Evolutionary conservation across 2,113 vertebrate genomes (phyloP), one percentile per base, ranked within the genome.

Genomic region (Tupaia tana): DNA sequence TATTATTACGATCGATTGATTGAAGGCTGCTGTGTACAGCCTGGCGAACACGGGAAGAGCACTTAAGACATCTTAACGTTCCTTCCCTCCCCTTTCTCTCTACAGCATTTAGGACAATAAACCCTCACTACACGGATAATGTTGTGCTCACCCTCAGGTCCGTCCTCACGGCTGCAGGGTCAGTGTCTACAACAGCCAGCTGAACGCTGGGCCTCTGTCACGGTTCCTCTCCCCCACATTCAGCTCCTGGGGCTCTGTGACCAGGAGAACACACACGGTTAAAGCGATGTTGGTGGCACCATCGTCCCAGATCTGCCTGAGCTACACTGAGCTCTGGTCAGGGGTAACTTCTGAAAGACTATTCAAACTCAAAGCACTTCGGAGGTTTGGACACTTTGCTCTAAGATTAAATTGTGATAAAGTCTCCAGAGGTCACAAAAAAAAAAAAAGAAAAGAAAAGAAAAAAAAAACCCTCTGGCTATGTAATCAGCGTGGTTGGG

Each of bases 351-450:
- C 63, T 19, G 64, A 92, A 96, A 96, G 52, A 29, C 29, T 7
- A 34, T 95, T 92, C 24, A 91, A 77, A 95, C 59, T 56, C 86
- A 93, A 79, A 95, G 43, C 64, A 43, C 18, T 82, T 71, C 16
- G 24, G 56, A 78, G 43, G 64, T 61, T 15, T 3, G 3, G 34
- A 77, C 82, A 70, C 58, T 93, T 91, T 80, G 63, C 29, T 59
- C 56, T 69, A 77, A 96, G 83, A 93, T 93, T 94, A 96, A 93
- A 95, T 79, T 79, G 54, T 69, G 59, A 79, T 78, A 89, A 83
- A 89, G 52, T 92, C 90, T 92, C 75, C 20, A 59, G 66, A 54
- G 16, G 27, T 77, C 92, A 59, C 73, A n/a, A 85, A 86, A 83
- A 89, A 88, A 43, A 43, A n/a, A n/a, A n/a, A n/a, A n/a, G n/a